These are phyloP conservation scores for Drosophila robusta DNA, from an alignment of 2,888 invertebrate species.

Conservation along the genomic window DNA sequence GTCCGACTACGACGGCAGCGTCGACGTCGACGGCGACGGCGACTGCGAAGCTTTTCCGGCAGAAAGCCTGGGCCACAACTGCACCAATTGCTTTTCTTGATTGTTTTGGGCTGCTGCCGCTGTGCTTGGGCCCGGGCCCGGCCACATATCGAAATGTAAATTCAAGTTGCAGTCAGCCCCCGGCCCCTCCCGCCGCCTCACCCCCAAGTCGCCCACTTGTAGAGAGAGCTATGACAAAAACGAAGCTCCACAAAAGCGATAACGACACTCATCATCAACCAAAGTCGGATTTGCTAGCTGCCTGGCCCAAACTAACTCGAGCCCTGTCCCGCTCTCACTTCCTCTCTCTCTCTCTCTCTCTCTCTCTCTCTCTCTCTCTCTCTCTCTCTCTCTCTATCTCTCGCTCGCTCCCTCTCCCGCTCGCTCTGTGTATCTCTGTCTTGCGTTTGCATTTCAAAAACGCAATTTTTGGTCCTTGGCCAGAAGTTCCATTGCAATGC, in stretches of 20 bases:
- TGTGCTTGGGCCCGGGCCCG: slow-evolving; percentile 21
- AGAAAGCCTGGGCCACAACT: slow-evolving; percentile 20
- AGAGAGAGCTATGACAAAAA: slow-evolving; percentile 59
- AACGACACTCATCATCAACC: slow-evolving; percentile 81
- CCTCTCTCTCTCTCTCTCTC: background rate
- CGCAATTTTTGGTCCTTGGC: slow-evolving; percentile 69
- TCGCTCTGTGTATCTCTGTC: slow-evolving; percentile 4
- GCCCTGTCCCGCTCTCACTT: slow-evolving; percentile 1
- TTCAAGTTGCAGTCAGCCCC: slow-evolving; percentile 65
- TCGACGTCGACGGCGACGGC: background rate
- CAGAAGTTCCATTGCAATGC: slow-evolving; percentile 53
- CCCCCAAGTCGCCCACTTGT: slow-evolving; percentile 13
- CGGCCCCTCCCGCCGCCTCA: background rate
- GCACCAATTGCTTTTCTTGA: slow-evolving; percentile 74
- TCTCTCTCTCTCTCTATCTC: background rate
- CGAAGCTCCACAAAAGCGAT: slow-evolving; percentile 76
- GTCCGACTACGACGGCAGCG: slow-evolving; percentile 45
- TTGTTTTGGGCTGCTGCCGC: slow-evolving; percentile 58
- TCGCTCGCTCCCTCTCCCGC: background rate
- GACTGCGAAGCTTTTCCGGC: slow-evolving; percentile 30
- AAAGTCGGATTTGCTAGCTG: slow-evolving; percentile 73
- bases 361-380: background rate
- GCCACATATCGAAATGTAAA: slow-evolving; percentile 75
- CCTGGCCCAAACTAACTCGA: slow-evolving; percentile 37
- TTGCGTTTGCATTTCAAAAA: slow-evolving; percentile 68